Evolutionary conservation across 2,888 invertebrate species (phyloP), one percentile per base, ranked within the genome.

Genomic region (Byasa hedistus): DNA sequence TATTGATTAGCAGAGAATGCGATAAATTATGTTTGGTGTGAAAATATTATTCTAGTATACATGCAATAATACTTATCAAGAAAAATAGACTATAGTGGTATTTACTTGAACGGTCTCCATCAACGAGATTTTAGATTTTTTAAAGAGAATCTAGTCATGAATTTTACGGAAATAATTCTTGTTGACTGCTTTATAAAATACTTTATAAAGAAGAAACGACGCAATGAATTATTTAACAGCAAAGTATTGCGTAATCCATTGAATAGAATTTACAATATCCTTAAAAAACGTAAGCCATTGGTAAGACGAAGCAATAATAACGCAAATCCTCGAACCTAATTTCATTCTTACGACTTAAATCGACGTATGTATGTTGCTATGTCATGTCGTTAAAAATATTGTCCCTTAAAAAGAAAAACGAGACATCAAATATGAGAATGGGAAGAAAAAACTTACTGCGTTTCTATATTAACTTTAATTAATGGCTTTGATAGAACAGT

Each of bases 281-380:
- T n/a, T 64, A 54, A 64, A 39, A 64, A 39, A 39, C 58, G 52
- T 64, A 57, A 64, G 64, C 58, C 52, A 64, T 64, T 64, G 64
- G 54, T 64, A 64, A 64, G 54, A 58, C 21, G 58, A 39, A 52
- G 39, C 52, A 58, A 64, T 58, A 64, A 64, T 64, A 64, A 64
- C n/a, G 54, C 22, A 64, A 64, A 64, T 58, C 58, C 54, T 54
- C 58, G 54, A 58, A 64, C 58, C 24, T 54, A 64, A 64, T 64
- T 64, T 57, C 44, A 58, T 64, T 64, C 54, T 51, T 36, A 24
- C 57, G 64, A 64, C n/a, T 36, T 39, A 64, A 54, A 23, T 24
- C 64, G 64, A 57, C 54, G 58, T 57, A 57, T 63, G 32, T 57
- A 27, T 44, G 55, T 61, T 23, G 48, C 44, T n/a, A n/a, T 48